Evolutionary conservation across 2,888 invertebrate genomes (phyloP).

Genomic region (Orthosia gothica): DNA sequence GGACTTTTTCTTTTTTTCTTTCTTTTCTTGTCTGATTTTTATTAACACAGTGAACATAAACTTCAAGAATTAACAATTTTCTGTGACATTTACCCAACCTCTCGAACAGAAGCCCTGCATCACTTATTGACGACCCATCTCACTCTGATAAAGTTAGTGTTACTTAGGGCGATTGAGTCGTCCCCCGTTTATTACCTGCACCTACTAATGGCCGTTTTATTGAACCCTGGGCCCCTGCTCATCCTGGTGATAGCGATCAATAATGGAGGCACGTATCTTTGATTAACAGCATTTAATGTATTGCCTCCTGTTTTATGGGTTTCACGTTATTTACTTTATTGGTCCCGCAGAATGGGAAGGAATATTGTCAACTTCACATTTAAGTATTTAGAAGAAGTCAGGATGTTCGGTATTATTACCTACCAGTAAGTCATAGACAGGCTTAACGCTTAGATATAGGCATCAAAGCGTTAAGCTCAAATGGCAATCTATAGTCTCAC

Average conservation of each 20-base stretch:
- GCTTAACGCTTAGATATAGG: not conserved
- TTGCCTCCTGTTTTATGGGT: conserved; percentile 56
- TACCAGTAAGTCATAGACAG: not conserved
- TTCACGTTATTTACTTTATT: conserved; percentile 33
- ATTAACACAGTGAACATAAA: not conserved
- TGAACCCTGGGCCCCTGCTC: conserved; percentile 51
- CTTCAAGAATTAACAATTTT: not conserved
- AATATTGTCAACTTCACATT: not conserved
- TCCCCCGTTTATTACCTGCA: conserved; percentile 73
- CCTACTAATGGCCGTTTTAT: conserved; percentile 74
- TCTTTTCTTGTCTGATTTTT: too few relatives aligned
- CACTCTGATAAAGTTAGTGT: conserved; percentile 49
- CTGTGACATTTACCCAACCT: not conserved
- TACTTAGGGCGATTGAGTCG: conserved; percentile 72
- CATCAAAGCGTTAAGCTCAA: too few relatives aligned
- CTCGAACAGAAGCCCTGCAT: conserved; percentile 18
- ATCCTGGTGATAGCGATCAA: conserved; percentile 58
- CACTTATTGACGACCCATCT: conserved; percentile 46
- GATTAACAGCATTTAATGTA: conserved; percentile 61
- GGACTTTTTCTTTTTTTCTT: too few relatives aligned
- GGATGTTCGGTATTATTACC: not conserved
- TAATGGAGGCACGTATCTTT: conserved; percentile 64
- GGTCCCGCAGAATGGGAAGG: not conserved
- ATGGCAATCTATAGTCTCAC: too few relatives aligned
- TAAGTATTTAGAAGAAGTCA: not conserved